These are phyloP conservation scores for Apamea epomidion DNA, from an alignment of 2,888 invertebrate genomes.

Conservation along the genomic window DNA sequence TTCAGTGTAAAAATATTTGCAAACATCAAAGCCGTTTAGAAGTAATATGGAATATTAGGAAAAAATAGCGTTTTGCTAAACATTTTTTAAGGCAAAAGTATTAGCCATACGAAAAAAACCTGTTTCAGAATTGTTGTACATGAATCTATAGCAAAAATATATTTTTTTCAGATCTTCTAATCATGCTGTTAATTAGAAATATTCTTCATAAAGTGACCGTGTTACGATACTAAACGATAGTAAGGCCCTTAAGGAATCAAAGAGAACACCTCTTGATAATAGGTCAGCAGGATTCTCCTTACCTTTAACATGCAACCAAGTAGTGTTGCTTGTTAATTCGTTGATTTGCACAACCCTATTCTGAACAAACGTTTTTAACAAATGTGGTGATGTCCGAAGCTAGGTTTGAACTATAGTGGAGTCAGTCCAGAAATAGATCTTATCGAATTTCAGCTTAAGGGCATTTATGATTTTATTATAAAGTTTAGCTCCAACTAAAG, in stretches of 20 bases:
- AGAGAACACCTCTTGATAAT: neutral
- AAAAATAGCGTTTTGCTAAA: too few relatives aligned
- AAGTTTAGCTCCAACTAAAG: neutral
- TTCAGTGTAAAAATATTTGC: too few relatives aligned
- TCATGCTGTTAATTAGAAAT: too few relatives aligned
- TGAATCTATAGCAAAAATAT: too few relatives aligned
- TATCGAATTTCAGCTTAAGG: neutral
- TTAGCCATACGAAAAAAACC: too few relatives aligned
- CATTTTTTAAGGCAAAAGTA: too few relatives aligned
- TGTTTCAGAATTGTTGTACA: too few relatives aligned
- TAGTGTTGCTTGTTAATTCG: constrained; percentile 6
- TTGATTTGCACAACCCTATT: constrained; percentile 14
- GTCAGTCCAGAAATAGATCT: constrained; percentile 16
- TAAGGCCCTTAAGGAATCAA: neutral
- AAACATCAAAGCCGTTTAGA: too few relatives aligned
- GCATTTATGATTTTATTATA: constrained; percentile 4
- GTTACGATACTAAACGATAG: too few relatives aligned
- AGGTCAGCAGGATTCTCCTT: constrained; percentile 8
- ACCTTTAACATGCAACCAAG: neutral
- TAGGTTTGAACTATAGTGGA: constrained; percentile 12
- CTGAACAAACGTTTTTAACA: constrained; percentile 30
- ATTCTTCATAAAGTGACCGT: too few relatives aligned
- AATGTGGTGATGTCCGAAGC: constrained; percentile 7
- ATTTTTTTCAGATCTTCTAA: too few relatives aligned
- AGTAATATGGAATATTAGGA: too few relatives aligned